Evolutionary conservation across 2,113 vertebrate species (phyloP), one percentile per base, ranked within the genome.

Genomic region (Puntigrus tetrazona): DNA sequence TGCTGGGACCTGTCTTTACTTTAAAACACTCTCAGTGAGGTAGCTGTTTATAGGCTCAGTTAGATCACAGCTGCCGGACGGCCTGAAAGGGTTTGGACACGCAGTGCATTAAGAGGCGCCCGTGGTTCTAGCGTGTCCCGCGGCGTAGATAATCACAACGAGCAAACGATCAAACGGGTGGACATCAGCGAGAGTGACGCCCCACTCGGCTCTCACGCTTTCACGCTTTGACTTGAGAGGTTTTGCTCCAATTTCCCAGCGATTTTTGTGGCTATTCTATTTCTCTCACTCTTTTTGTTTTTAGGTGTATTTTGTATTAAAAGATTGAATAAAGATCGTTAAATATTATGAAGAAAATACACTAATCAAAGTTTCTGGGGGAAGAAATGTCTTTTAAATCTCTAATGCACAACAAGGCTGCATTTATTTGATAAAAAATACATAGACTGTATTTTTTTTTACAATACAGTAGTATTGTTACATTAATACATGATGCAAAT

Each of bases 1-100:
- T 84, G 61, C 27, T 67, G 84, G 87, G 81, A 88, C 76, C 13
- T 59, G 67, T 69, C n/a, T 43, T 18, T 50, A n/a, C 47, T 41
- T 85, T 57, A 78, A 79, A 85, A 52, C 81, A 55, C 86, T 79
- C 82, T 82, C 52, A 16, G 50, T 55, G 73, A 57, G 36, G 75
- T 73, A 43, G 41, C 76, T 81, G 79, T 87, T 84, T 81, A 84
- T 76, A 84, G 59, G 36, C 57, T 61, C 78, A 20, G 65, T 65
- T 36, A 81, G 69, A 77, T 70, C 75, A 55, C 75, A 84, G 72
- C 29, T 61, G 57, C 72, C 63, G 65, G 77, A 41, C 50, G n/a
- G 77, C 75, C 70, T 81, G 34, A 81, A 81, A 84, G 70, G 52
- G 50, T 77, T 57, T 84, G 72, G 20, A 36, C 81, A 55, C 45